These are phyloP conservation scores for Vulpes lagopus DNA, from an alignment of 2,113 vertebrate genomes.

Conservation along the genomic window DNA sequence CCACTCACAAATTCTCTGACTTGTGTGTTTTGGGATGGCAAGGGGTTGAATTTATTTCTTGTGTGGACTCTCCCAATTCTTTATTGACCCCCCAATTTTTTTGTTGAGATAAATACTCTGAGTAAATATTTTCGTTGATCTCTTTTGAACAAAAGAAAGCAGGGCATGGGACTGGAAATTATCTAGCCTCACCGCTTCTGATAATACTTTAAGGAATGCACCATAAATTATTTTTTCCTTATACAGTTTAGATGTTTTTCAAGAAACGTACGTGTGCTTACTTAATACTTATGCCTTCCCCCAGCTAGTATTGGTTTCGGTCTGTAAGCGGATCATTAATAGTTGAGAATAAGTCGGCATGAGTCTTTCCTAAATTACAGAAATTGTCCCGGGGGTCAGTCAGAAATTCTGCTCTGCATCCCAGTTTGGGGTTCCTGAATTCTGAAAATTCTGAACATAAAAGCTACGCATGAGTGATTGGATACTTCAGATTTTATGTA, in stretches of 20 bases:
- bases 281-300: neutral
- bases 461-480: slow-evolving; percentile 64
- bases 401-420: slow-evolving; percentile 10
- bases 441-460: slow-evolving; percentile 81
- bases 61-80: neutral
- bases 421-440: slow-evolving; percentile 17
- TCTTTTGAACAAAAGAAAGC: slow-evolving; percentile 57
- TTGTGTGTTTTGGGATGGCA: slow-evolving; percentile 17
- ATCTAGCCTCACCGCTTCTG: neutral
- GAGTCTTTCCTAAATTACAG: slow-evolving; percentile 38
- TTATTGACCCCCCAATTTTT: neutral
- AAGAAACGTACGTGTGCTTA: neutral
- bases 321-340: slow-evolving; percentile 18
- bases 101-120: neutral
- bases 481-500: slow-evolving; percentile 63
- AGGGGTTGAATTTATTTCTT: slow-evolving; percentile 57
- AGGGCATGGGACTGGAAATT: slow-evolving; percentile 52
- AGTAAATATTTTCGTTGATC: neutral
- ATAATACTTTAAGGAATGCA: neutral
- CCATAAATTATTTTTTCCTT: neutral
- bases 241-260: neutral
- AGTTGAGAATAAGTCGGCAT: slow-evolving; percentile 41
- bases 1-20: slow-evolving; percentile 72
- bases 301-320: neutral
- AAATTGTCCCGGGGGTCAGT: neutral